Evolutionary conservation across 2,797 vertebrate species (phyloP).

Genomic region (Falco columbarius): DNA sequence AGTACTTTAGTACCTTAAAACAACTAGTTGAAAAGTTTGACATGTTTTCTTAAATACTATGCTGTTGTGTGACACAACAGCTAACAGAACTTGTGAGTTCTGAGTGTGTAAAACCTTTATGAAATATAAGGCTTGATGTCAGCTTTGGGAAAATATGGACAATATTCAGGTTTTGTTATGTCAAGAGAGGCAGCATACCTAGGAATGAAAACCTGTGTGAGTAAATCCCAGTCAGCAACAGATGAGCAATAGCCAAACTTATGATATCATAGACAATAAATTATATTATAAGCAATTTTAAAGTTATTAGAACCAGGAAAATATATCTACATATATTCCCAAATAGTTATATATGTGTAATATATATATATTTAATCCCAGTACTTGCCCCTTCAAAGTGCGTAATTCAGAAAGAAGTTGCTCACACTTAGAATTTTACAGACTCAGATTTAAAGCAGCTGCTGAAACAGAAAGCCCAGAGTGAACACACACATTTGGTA

Average conservation of each 20-base stretch:
- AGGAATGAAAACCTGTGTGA: background rate
- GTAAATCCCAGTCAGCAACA: background rate
- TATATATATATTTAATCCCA: fast-evolving
- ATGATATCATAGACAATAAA: background rate
- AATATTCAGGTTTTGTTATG: background rate
- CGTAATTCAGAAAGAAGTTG: background rate
- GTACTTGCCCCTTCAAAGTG: background rate
- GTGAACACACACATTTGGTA: background rate
- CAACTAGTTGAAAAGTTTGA: background rate
- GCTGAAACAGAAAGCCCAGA: background rate
- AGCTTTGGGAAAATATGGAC: background rate
- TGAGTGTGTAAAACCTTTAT: background rate
- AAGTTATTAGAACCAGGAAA: background rate
- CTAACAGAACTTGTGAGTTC: background rate
- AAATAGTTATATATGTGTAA: too few relatives aligned
- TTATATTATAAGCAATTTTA: background rate
- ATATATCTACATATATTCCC: too few relatives aligned
- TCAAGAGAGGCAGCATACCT: background rate
- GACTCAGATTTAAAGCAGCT: background rate
- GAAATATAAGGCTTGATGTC: background rate
- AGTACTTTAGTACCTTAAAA: background rate
- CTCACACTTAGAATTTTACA: background rate
- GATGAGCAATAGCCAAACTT: background rate
- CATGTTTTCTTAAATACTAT: background rate
- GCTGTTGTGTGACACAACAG: background rate